Evolutionary conservation across 2,797 vertebrate species (phyloP).

Genomic region (Sebastiscus tertius): DNA sequence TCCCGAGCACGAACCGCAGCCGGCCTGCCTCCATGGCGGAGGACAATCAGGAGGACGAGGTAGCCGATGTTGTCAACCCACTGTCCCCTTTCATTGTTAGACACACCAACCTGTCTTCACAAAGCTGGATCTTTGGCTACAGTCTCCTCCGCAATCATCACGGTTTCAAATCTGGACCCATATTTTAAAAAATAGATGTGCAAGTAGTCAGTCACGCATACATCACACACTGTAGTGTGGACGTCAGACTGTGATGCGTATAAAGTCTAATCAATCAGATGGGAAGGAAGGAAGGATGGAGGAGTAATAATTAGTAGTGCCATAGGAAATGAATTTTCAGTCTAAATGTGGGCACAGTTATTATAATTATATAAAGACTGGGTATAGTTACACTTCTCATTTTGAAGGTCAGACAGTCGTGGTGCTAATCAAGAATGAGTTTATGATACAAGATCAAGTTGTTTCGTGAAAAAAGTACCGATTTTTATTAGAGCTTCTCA

Average conservation of each 20-base stretch:
- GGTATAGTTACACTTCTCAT: no score
- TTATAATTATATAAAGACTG: no score
- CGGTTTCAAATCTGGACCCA: slow-evolving; percentile 6
- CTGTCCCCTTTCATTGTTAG: slow-evolving; percentile 27
- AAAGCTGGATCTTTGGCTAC: slow-evolving; percentile 62
- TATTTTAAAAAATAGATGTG: neutral
- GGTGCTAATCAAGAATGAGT: no score
- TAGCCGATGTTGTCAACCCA: slow-evolving; percentile 71
- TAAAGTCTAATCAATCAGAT: neutral
- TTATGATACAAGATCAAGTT: no score
- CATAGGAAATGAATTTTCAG: neutral
- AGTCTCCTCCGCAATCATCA: neutral
- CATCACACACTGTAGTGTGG: neutral
- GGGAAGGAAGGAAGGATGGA: neutral
- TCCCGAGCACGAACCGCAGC: slow-evolving; percentile 74
- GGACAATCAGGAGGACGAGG: slow-evolving; percentile 86
- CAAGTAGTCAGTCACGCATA: neutral
- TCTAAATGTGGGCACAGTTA: neutral
- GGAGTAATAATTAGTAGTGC: neutral
- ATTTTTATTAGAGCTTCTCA: neutral
- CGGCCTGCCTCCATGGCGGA: slow-evolving; percentile 80
- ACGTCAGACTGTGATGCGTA: neutral
- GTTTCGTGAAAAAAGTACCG: no score
- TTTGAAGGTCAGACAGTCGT: no score
- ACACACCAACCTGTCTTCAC: slow-evolving; percentile 62